Evolutionary conservation across 2,113 vertebrate genomes (phyloP).

Genomic region (Sylvia atricapilla): DNA sequence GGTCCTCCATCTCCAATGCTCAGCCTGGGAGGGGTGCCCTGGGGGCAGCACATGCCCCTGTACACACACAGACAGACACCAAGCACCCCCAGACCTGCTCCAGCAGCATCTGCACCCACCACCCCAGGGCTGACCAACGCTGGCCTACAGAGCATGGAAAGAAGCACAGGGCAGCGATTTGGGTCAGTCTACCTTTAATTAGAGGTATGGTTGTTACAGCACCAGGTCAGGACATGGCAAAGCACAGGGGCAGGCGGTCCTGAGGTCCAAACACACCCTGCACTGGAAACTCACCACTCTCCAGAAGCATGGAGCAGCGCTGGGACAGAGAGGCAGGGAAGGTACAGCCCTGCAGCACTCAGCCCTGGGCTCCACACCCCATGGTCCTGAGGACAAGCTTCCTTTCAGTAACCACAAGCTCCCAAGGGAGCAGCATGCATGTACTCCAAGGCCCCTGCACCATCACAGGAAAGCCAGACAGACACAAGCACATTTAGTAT

Average conservation of each 20-base stretch:
- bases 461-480: conserved; percentile 7
- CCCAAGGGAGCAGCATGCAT: neutral
- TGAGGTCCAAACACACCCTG: neutral
- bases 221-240: conserved; percentile 8
- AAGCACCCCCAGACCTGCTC: neutral
- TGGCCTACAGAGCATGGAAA: conserved; percentile 36
- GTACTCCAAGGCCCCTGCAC: neutral
- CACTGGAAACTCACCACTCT: neutral
- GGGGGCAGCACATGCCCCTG: neutral
- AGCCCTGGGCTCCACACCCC: neutral
- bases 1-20: neutral
- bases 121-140: neutral
- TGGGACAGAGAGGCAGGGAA: neutral
- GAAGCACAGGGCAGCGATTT: conserved; percentile 60
- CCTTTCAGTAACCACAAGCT: neutral
- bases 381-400: neutral
- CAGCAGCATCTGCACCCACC: conserved; percentile 6
- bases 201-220: conserved; percentile 57
- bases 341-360: neutral
- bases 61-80: neutral
- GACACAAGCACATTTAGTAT: neutral
- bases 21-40: neutral
- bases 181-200: conserved; percentile 70
- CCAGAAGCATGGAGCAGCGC: neutral
- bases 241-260: neutral